Evolutionary conservation across 2,888 invertebrate genomes (phyloP), one percentile per base, ranked within the genome.

Genomic region (Eledona agricola): DNA sequence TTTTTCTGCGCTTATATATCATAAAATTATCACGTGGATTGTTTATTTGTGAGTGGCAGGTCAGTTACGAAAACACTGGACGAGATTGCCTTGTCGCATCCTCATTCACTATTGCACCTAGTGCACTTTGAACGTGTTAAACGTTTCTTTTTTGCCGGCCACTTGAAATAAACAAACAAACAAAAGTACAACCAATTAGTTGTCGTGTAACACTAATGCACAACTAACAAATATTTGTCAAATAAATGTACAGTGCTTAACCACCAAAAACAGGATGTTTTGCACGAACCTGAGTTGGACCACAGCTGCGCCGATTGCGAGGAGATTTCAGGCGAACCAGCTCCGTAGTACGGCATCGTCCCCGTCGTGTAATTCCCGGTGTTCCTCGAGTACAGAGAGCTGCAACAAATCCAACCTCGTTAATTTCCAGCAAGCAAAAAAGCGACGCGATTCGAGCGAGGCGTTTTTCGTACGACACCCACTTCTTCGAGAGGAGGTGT

Each of bases 271-370:
- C n/a, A n/a, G n/a, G n/a, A n/a, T n/a, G n/a, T n/a, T n/a, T n/a
- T n/a, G n/a, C n/a, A 25, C 7, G 7, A 60, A 75, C 75, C 73
- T 55, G 72, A 64, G 63, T 74, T 75, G 19, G 69, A 66, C 75
- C 75, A 75, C 35, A 73, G 45, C 56, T 72, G 72, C 26, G 70
- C 55, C 1, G 67, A 51, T 54, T 72, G 72, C 2, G 68, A 61
- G 10, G 67, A 66, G 45, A 72, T 20, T 59, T 74, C 74, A 1
- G 74, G 73, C 2, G 75, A 74, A 34, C 69, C 71, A 4, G 63
- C 65, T 23, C 68, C 67, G 51, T 72, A 74, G 38, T 70, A 71
- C 53, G 70, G 69, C 62, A 69, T 70, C 5, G 59, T 51, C 3
- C 65, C 57, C 4, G 66, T 55, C 1, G 68, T 55, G 49, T 67